Evolutionary conservation across 2,113 vertebrate genomes (phyloP), one percentile per base, ranked within the genome.

Genomic region (Mus pahari): DNA sequence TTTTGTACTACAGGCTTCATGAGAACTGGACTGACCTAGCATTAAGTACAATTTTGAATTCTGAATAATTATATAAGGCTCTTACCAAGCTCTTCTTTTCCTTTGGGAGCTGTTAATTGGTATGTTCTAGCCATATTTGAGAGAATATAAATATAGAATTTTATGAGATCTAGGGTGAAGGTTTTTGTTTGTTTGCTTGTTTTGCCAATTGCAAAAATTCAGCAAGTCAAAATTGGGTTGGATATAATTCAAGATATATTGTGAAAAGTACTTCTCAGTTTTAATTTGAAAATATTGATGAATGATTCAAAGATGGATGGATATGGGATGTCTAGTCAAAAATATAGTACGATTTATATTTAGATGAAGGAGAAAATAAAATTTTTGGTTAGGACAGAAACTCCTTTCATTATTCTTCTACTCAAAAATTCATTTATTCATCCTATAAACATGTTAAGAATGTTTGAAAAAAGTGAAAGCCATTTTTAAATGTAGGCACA

Each of bases 181-280:
- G 48, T 3, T 48, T 48, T 48, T 48, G 48, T 4, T 48, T 48
- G 48, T 48, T 48, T 48, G 2, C 33, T 87, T 84, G 36, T 11
- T 77, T 88, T 74, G 70, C 62, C 36, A 77, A 68, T 62, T 68
- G 14, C 64, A 7, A 22, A 28, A 93, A 33, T 19, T 4, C 48
- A 19, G n/a, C 22, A 95, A 58, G 19, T 14, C 39, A 36, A 87
- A 89, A 33, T 75, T 66, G 14, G 4, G 62, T 71, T 78, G 5
- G 2, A 7, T 91, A 78, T 73, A 71, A 68, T 39, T 90, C 14
- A 86, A 87, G 22, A 36, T 62, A 39, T 26, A 7, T 74, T 64
- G 17, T 60, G 89, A 73, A 95, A 88, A 68, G 13, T 92, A 24
- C 5, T 94, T 94, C 62, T 79, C n/a, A 45, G 55, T 66, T 53